These are phyloP conservation scores for Glareola pratincola DNA, from an alignment of 2,113 vertebrate species.

Conservation along the genomic window DNA sequence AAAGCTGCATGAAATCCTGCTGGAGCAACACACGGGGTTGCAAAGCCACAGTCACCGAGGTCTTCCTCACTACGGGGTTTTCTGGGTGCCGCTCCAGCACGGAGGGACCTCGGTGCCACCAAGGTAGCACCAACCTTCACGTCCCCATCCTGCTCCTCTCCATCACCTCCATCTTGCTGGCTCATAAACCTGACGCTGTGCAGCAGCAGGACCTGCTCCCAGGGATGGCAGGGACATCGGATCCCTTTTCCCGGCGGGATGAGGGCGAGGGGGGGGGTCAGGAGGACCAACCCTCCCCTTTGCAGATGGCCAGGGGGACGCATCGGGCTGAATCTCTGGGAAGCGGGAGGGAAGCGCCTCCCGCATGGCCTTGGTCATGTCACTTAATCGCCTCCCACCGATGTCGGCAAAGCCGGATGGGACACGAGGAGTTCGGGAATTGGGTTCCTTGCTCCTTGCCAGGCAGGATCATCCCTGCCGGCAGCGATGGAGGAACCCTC, in stretches of 20 bases:
- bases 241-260: not conserved
- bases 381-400: rapidly evolving
- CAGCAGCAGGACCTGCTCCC: rapidly evolving
- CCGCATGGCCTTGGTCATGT: rapidly evolving
- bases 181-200: rapidly evolving
- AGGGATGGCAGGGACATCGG: rapidly evolving
- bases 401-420: rapidly evolving
- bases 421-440: not conserved
- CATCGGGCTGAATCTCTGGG: rapidly evolving
- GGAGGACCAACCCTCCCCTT: not conserved
- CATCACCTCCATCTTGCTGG: not conserved
- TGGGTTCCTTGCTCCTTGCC: not conserved
- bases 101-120: not conserved
- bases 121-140: not conserved
- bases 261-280: rapidly evolving
- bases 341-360: rapidly evolving
- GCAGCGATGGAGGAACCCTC: not conserved
- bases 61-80: not conserved
- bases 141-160: not conserved
- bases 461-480: rapidly evolving
- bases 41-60: rapidly evolving
- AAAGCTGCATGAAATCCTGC: not conserved
- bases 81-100: not conserved
- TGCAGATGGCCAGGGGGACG: not conserved
- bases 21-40: not conserved